A percentile compares a stretch with the other conserved stretches of the same genome.
Conservation (phyloP, 2,797 vertebrate genomes). For the Rhodeus uyekii region DNA sequence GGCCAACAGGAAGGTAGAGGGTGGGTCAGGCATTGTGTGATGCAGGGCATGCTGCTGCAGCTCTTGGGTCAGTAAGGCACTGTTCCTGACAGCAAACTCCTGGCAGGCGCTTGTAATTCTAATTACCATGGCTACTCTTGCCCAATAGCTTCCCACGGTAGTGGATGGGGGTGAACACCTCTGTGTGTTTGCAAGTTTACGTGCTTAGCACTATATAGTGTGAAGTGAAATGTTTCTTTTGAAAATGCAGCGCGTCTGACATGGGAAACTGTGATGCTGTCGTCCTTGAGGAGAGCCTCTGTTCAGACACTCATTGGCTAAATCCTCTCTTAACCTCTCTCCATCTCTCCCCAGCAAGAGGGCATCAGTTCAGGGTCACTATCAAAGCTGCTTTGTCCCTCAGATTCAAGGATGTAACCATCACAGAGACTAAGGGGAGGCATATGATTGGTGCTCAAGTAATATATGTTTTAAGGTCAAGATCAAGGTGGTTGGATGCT, state of each 20-base stretch:
- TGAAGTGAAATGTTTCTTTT: constrained; percentile 61
- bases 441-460: not conserved
- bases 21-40: constrained; percentile 14
- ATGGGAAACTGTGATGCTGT: constrained; percentile 13
- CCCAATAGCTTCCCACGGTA: constrained; percentile 78
- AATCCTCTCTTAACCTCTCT: constrained; percentile 73
- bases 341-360: constrained; percentile 43
- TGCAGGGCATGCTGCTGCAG: constrained; percentile 52
- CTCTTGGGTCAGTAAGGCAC: constrained; percentile 67
- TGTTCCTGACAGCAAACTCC: constrained; percentile 64
- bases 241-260: not conserved
- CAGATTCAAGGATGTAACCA: not conserved
- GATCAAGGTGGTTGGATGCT: too few species aligned
- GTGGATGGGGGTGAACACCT: constrained; percentile 5
- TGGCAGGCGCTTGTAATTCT: constrained; percentile 68
- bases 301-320: constrained; percentile 75
- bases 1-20: constrained; percentile 15
- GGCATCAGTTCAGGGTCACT: constrained; percentile 21
- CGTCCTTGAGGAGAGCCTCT: constrained; percentile 53
- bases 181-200: not conserved
- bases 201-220: constrained; percentile 55
- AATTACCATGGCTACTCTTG: constrained; percentile 74
- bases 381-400: constrained; percentile 22
- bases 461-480: too few species aligned
- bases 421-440: not conserved